Evolutionary conservation across 1,140 invertebrate genomes (phyloP).

Genomic region (Ylistrum balloti): DNA sequence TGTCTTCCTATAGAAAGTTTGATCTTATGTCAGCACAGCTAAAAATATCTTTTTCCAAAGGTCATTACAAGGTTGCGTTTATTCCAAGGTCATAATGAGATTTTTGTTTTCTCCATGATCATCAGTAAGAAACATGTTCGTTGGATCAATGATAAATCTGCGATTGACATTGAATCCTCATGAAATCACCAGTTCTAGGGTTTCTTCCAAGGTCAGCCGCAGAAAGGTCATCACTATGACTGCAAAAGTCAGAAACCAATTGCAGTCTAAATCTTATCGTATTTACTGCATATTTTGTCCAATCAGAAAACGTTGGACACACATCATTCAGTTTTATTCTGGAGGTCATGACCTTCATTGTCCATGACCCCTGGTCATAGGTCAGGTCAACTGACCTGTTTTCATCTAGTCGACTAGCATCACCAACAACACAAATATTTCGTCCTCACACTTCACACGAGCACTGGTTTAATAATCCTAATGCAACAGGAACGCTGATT

Average conservation of each 20-base stretch:
- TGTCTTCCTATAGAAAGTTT: neutral
- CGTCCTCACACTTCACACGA: constrained; percentile 14
- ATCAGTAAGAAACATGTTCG: neutral
- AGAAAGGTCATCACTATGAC: neutral
- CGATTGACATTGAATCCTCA: neutral
- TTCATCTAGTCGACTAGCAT: no score
- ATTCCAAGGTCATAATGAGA: neutral
- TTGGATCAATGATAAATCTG: neutral
- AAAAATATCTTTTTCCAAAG: neutral
- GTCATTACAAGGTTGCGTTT: neutral
- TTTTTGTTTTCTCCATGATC: neutral
- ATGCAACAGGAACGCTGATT: neutral
- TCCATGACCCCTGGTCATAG: neutral
- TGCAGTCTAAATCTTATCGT: neutral
- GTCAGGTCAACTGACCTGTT: neutral
- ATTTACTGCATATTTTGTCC: neutral
- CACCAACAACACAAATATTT: neutral
- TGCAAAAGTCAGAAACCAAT: no score
- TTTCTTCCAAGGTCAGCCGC: neutral
- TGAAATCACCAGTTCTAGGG: neutral
- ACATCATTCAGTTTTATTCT: neutral
- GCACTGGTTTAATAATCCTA: neutral
- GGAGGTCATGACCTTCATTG: neutral
- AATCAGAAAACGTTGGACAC: neutral
- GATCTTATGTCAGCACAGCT: neutral